Base-by-base conservation (phyloP, 2,797 vertebrate species). In the Hippoglossus hippoglossus region DNA sequence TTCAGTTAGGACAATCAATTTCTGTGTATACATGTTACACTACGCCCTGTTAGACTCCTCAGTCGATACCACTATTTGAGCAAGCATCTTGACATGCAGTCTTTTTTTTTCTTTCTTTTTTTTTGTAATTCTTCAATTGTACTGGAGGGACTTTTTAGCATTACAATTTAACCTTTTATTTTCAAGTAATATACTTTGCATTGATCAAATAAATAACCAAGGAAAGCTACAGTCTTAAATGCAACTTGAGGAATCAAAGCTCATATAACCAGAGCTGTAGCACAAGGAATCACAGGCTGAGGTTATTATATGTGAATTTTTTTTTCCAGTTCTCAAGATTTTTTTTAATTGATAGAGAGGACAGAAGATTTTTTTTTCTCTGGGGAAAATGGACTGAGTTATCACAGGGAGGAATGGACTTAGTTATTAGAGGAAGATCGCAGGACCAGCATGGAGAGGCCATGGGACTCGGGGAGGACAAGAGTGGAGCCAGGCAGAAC, bases 371-470 rank as follows among this genome's bases (percentile, higher is more conserved):
- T 75, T 74, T 67, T 67, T 50, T 51, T 39, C 2, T 39, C 3
- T 4, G 2, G 34, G 55, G 8, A 25, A 47, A 61, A 83, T 82
- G 85, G 89, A 90, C 87, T 89, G 75, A 80, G 83, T 81, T 78
- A 53, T 34, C 56, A 7, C 21, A 39, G 62, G 67, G 64, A 70
- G 59, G 50, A 89, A 91, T 90, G 90, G 91, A 93, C 92, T 90
- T 89, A 92, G 91, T 83, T 75, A 71, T 85, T 84, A 86, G 75
- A 58, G 26, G 77, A 91, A 87, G 77, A 87, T 65, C 67, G 2
- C 61, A 79, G 82, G 70, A 83, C 75, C 87, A 74, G 57, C 66
- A 63, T 63, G 63, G 46, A 51, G 25, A 84, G 79, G 67, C 82
- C 85, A 84, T 80, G 60, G 73, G 63, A 80, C 55, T 22, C 28